Percentiles rank a stretch among this genome's conserved stretches.
phyloP scores from a whole-genome alignment of 2,113 vertebrate genomes.

The Ceuthmochares aereus region DNA sequence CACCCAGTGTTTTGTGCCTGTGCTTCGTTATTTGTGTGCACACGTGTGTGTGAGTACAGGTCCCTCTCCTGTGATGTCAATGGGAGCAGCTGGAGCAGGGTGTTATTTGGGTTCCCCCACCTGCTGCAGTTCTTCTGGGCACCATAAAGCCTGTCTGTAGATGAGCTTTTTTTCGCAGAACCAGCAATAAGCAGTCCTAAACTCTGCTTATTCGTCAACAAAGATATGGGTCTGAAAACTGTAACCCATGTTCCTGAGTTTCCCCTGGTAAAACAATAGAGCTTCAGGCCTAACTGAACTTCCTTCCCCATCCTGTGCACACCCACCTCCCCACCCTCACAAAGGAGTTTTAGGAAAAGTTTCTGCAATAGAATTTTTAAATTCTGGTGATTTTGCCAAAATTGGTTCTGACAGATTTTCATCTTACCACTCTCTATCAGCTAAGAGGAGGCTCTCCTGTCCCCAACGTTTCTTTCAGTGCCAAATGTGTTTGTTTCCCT shows the following conservation, averaged over 20 bases:
- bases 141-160: rapidly evolving
- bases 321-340: too few relatives aligned
- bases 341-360: not conserved
- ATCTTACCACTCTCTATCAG: not conserved
- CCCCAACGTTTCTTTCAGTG: not conserved
- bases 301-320: too few relatives aligned
- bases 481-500: not conserved
- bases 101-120: not conserved
- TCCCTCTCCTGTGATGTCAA: rapidly evolving
- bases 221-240: not conserved
- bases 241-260: not conserved
- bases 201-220: not conserved
- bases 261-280: not conserved
- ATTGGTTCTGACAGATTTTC: not conserved
- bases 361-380: not conserved
- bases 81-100: not conserved
- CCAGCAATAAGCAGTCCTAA: not conserved
- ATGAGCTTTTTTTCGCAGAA: not conserved
- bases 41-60: not conserved
- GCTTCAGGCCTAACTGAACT: not conserved
- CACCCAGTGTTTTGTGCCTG: not conserved
- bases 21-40: too few relatives aligned
- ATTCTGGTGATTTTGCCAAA: not conserved
- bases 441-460: not conserved
- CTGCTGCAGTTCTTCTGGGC: not conserved